These are phyloP conservation scores for Peromyscus eremicus DNA, from an alignment of 2,797 vertebrate genomes.

Conservation along the genomic window DNA sequence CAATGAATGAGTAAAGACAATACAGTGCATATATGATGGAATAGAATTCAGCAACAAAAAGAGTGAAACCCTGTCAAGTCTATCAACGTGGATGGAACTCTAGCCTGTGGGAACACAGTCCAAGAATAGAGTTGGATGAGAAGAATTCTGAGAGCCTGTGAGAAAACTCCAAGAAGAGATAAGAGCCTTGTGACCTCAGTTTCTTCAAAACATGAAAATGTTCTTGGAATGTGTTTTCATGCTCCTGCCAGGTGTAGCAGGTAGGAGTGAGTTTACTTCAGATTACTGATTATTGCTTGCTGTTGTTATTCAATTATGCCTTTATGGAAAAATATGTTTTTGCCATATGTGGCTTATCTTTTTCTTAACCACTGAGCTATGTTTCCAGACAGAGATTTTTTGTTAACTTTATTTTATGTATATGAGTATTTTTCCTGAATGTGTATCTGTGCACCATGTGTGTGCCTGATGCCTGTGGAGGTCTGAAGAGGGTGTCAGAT, in stretches of 20 bases:
- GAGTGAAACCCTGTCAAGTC: neutral
- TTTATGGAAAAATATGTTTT: neutral
- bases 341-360: too few species aligned
- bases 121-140: neutral
- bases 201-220: neutral
- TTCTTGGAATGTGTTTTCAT: neutral
- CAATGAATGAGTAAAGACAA: too few species aligned
- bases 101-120: neutral
- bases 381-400: neutral
- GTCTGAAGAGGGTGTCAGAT: neutral
- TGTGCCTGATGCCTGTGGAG: neutral
- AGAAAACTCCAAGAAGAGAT: neutral
- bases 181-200: neutral
- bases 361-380: neutral
- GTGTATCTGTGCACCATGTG: neutral
- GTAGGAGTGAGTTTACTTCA: neutral
- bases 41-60: neutral
- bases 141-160: too few species aligned
- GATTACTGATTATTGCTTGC: neutral
- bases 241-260: neutral
- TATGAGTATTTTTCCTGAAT: neutral
- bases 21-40: neutral
- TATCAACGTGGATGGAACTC: neutral
- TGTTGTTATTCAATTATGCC: neutral
- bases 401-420: neutral